A percentile compares a stretch with the other conserved stretches of the same genome.
These are phyloP conservation scores for Apis mellifera DNA, from an alignment of 1,140 invertebrate genomes.

Conservation along the genomic window Amel_HAv3.1 CM009936.2:15460501-15461000, in stretches of 20 bases:
- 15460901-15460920: background rate
- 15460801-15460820: conserved; percentile 91
- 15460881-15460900: conserved; percentile 23
- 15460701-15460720: conserved; percentile 74
- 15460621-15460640: conserved; percentile 91
- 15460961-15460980: too few relatives aligned
- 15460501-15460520: conserved; percentile 94
- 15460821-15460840: conserved; percentile 89
- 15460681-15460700: conserved; percentile 86
- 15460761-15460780: conserved; percentile 26
- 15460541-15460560: conserved; percentile 81
- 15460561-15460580: conserved; percentile 83
- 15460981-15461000: too few relatives aligned
- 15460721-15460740: conserved; percentile 22
- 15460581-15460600: conserved; percentile 78
- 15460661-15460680: conserved; percentile 94
- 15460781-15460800: conserved; percentile 76
- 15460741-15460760: background rate
- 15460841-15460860: conserved; percentile 82
- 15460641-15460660: conserved; percentile 93
- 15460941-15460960: too few relatives aligned
- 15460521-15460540: conserved; percentile 87
- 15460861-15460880: conserved; percentile 54
- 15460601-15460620: conserved; percentile 81
- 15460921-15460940: too few relatives aligned